Percentiles rank a stretch among this genome's conserved stretches.
Conservation (phyloP, 2,888 invertebrate species). For the Ophion ventricosus region DNA sequence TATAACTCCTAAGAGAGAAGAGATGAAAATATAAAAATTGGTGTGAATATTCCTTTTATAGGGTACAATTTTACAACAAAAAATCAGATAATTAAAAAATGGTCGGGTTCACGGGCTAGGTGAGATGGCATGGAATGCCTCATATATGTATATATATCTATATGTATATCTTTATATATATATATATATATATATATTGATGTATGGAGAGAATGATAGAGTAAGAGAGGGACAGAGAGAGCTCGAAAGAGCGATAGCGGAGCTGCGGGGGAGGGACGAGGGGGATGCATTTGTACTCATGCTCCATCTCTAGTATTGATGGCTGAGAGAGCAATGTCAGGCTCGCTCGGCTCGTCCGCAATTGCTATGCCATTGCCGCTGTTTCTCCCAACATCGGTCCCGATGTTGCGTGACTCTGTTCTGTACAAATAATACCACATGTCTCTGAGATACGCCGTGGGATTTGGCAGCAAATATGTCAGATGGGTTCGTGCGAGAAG, state of each 20-base stretch:
- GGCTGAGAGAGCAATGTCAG: constrained; percentile 36
- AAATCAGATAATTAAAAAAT: no score
- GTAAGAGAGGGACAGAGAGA: neutral
- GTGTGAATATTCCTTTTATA: no score
- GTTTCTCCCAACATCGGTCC: constrained; percentile 30
- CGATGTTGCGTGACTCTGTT: constrained; percentile 9
- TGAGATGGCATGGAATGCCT: no score
- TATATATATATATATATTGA: neutral
- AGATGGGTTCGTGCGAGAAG: no score
- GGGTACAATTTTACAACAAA: no score
- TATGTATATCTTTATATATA: neutral
- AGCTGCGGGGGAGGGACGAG: neutral
- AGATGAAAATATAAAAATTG: no score
- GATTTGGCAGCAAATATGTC: neutral
- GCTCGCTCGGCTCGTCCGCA: constrained; percentile 52
- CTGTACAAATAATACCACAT: neutral
- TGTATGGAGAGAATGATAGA: neutral
- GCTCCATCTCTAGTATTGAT: constrained; percentile 40
- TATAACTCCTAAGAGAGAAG: no score
- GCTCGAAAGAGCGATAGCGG: neutral
- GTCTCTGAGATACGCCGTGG: neutral
- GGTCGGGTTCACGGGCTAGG: no score
- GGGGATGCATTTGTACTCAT: neutral
- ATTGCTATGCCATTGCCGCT: constrained; percentile 48
- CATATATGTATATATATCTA: neutral